Base-by-base conservation (phyloP, 1,140 invertebrate species). In the Bemisia tabaci region DNA sequence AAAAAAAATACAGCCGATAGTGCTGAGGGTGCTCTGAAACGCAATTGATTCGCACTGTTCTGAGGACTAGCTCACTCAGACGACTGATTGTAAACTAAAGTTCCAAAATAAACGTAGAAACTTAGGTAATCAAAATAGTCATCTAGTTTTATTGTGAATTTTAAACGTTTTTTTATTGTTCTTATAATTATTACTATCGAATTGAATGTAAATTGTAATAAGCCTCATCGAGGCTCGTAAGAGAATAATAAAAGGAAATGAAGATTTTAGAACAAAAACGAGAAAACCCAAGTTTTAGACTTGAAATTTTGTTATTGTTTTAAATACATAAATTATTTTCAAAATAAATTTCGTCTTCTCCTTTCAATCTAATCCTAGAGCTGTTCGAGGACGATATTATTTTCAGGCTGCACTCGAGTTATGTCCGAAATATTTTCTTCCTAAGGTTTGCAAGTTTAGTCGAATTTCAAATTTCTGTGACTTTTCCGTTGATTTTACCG, bases 251-350 rank as follows among this genome's bases (percentile, higher is more conserved):
- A 48, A 48, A 48, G 17, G 33, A 5, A n/a, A 48, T 17, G 33
- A 48, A 17, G 33, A 17, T 48, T 48, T 48, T 48, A 48, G 33
- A 48, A 48, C 33, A 48, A 48, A 48, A 48, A 5, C 33, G 17
- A 48, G 33, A 5, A 48, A 48, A 17, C 33, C 5, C 5, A 48
- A 5, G 33, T 48, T 48, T 9, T n/a, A 25, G 22, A 61, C n/a
- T 5, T 61, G 60, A 61, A 61, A 61, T 11, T 9, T 61, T 25
- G 60, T 61, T 61, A 25, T 61, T 61, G 60, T 25, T 61, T 61
- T 22, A 5, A 25, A 61, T 61, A 61, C 22, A 22, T 11, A 11
- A 22, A 61, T 22, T 22, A 61, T 61, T 61, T 22, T 61, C 22
- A n/a, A n/a, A n/a, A n/a, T n/a, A n/a, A n/a, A n/a, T n/a, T n/a